Base-by-base conservation (phyloP, 1,140 invertebrate species). In the Chironomus tepperi region DNA sequence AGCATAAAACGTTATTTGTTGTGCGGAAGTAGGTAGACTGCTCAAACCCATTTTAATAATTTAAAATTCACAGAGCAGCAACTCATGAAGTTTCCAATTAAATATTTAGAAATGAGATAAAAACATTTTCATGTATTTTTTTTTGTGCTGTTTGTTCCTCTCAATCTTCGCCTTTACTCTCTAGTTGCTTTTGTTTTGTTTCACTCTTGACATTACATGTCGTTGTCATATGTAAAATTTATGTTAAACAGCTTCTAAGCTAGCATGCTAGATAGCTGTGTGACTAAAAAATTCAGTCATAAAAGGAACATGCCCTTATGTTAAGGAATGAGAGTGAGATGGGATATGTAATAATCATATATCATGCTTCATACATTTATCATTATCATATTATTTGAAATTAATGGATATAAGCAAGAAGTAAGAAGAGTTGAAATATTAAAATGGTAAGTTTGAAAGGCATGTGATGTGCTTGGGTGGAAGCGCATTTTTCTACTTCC, bases 361-460 rank as follows among this genome's bases (percentile, higher is more conserved):
- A 12, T 57, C 12, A 12, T 57, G 8, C 12, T 70, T 18, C 16
- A 18, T 16, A 18, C 16, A 70, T 70, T 70, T 70, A 70, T 70
- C 65, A 70, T 70, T 70, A 70, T 70, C 65, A 70, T 70, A 70
- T 70, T 70, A 70, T 70, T 70, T 70, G 16, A 70, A 18, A 70
- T 70, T 70, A 70, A 70, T 70, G 65, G 16, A 70, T 70, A 7
- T 9, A 10, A 9, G 9, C 65, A 70, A 57, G 24, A 34, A 34
- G 24, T 34, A 34, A 2, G 24, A 34, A 34, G 24, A 34, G 24
- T 34, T 34, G 24, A 34, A 5, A 34, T 34, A n/a, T 57, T 10
- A 12, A 12, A n/a, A 2, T 57, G 47, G 47, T n/a, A 57, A 12
- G 9, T 57, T 2, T 1, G n/a, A 3, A 2, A n/a, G 9, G 47